These are phyloP conservation scores for Sisyra nigra DNA, from an alignment of 2,888 invertebrate genomes.

Conservation along the genomic window DNA sequence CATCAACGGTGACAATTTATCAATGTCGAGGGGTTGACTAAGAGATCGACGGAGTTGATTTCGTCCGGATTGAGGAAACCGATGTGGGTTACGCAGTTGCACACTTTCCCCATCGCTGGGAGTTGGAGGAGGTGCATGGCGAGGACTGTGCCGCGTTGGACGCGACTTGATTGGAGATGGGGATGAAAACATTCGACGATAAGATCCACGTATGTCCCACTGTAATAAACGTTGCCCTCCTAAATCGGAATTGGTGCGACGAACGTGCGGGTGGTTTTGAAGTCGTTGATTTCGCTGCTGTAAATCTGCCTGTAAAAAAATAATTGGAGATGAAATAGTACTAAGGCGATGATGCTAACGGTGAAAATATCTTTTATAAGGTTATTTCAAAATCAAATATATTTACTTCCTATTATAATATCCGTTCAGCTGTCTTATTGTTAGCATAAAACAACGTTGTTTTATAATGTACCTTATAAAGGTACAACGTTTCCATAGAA, in stretches of 20 bases:
- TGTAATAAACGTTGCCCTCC: slow-evolving; percentile 36
- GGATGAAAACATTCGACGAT: slow-evolving; percentile 32
- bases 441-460: too few species aligned
- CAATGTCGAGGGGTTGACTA: slow-evolving; percentile 49
- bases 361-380: too few species aligned
- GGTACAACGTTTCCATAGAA: too few species aligned
- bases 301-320: slow-evolving; percentile 27
- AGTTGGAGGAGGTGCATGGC: slow-evolving; percentile 27
- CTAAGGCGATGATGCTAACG: too few species aligned
- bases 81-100: slow-evolving; percentile 15
- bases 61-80: slow-evolving; percentile 18
- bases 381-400: too few species aligned
- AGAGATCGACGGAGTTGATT: slow-evolving; percentile 35
- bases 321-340: background rate
- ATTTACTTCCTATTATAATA: too few species aligned
- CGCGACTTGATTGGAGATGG: slow-evolving; percentile 28
- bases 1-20: slow-evolving; percentile 38
- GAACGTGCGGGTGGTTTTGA: slow-evolving; percentile 29
- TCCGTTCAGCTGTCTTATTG: too few species aligned
- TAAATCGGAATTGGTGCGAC: slow-evolving; percentile 38
- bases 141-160: slow-evolving; percentile 27
- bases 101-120: slow-evolving; percentile 20
- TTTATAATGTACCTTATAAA: too few species aligned
- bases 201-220: slow-evolving; percentile 31
- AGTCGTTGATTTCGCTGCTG: slow-evolving; percentile 15